Evolutionary conservation across 2,888 invertebrate species (phyloP).

Genomic region (Crocallis elinguaria): DNA sequence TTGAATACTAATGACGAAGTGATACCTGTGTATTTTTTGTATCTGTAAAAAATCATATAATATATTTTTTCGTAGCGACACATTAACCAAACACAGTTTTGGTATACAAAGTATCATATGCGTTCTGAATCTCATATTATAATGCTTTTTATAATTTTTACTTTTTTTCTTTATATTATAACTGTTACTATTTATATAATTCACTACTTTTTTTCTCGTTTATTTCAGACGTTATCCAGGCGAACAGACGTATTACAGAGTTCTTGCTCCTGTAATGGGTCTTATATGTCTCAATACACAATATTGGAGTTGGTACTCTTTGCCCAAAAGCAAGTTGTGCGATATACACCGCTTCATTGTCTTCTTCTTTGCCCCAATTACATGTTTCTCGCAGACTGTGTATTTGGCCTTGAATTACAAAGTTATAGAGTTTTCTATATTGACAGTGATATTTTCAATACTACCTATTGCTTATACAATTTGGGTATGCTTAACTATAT

Average conservation of each 20-base stretch:
- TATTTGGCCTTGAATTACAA: conserved; percentile 1
- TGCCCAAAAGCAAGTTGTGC: background rate
- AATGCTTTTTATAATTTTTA: too few species aligned
- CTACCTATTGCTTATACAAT: background rate
- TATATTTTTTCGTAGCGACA: too few species aligned
- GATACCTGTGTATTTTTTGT: too few species aligned
- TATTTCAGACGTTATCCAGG: conserved; percentile 3
- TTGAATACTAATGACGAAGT: too few species aligned
- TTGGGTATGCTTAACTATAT: background rate
- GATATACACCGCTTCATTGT: background rate
- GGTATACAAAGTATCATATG: too few species aligned
- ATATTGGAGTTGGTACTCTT: background rate
- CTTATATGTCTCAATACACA: background rate
- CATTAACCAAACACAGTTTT: too few species aligned
- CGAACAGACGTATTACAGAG: conserved; percentile 1
- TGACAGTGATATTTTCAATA: background rate
- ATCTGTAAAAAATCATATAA: too few species aligned
- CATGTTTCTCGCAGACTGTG: background rate
- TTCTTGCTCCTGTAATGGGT: background rate
- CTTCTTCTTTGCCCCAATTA: background rate
- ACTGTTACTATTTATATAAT: background rate
- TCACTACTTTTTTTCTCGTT: background rate
- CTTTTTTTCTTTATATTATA: too few species aligned
- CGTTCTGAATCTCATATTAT: too few species aligned
- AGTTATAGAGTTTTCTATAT: background rate